Conservation (phyloP, 2,888 invertebrate genomes). For the Eumacrocentrus americanus region DNA sequence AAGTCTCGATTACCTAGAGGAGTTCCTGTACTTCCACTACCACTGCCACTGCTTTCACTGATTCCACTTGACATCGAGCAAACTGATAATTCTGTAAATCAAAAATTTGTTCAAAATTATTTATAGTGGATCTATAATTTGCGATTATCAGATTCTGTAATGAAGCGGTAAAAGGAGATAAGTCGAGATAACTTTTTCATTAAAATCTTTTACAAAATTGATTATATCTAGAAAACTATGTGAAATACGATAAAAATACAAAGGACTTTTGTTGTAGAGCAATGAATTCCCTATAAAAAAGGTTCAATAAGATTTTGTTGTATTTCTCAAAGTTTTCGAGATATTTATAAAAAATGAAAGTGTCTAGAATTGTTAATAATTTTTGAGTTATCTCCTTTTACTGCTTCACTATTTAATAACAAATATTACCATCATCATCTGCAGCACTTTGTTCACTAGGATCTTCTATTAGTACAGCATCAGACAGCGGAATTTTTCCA, state of each 20-base stretch:
- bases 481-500: conserved; percentile 82
- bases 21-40: conserved; percentile 44
- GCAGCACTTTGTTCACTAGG: conserved; percentile 71
- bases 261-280: not conserved
- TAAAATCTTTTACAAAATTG: no score
- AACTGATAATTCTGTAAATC: conserved; percentile 63
- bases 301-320: no score
- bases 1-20: conserved; percentile 72
- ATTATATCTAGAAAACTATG: no score
- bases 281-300: no score
- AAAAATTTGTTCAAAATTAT: no score
- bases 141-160: not conserved
- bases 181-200: no score
- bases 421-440: conserved; percentile 72
- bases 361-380: not conserved
- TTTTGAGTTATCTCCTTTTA: not conserved
- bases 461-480: conserved; percentile 86
- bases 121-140: no score
- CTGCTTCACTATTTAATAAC: no score
- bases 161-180: no score
- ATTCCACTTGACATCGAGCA: conserved; percentile 66
- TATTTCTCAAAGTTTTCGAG: no score
- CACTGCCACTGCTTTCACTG: conserved; percentile 59
- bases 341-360: no score
- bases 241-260: not conserved